These are phyloP conservation scores for Trichechus manatus DNA, from an alignment of 2,113 vertebrate genomes.

Conservation along the genomic window DNA sequence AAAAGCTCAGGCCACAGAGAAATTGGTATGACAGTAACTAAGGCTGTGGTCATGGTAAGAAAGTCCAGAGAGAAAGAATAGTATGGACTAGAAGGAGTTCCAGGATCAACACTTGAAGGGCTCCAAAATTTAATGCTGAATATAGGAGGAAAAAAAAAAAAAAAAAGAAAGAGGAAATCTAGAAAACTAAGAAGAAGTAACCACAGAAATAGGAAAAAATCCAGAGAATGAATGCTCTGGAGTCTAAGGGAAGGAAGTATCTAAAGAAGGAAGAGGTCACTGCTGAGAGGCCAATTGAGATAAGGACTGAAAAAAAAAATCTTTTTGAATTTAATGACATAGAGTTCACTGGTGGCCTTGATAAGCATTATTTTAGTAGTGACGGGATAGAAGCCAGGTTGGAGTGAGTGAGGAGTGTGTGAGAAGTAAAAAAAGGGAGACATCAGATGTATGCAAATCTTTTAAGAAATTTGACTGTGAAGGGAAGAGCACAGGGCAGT, in stretches of 20 bases:
- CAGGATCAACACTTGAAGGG: not conserved
- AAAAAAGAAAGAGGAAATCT: not conserved
- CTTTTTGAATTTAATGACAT: not conserved
- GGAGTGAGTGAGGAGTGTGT: not conserved
- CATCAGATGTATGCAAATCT: not conserved
- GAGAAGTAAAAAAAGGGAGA: not conserved
- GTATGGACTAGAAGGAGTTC: not conserved
- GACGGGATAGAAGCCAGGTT: not conserved
- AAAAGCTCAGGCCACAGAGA: not conserved
- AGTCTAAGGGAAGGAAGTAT: not conserved
- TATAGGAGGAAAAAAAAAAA: not conserved
- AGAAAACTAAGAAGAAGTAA: not conserved
- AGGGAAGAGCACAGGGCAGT: not conserved
- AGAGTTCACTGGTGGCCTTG: not conserved
- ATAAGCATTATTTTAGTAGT: not conserved
- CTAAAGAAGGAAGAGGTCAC: not conserved
- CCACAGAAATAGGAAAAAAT: not conserved
- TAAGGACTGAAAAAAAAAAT: not conserved
- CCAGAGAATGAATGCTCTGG: not conserved
- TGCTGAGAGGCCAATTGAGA: not conserved
- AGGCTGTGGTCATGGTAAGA: not conserved
- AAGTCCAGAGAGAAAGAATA: not conserved
- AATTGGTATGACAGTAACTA: not conserved
- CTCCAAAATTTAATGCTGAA: not conserved
- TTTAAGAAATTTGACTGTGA: not conserved